Evolutionary conservation across 1,140 invertebrate species (phyloP).

Genomic region (Drosophila ohnishii): DNA sequence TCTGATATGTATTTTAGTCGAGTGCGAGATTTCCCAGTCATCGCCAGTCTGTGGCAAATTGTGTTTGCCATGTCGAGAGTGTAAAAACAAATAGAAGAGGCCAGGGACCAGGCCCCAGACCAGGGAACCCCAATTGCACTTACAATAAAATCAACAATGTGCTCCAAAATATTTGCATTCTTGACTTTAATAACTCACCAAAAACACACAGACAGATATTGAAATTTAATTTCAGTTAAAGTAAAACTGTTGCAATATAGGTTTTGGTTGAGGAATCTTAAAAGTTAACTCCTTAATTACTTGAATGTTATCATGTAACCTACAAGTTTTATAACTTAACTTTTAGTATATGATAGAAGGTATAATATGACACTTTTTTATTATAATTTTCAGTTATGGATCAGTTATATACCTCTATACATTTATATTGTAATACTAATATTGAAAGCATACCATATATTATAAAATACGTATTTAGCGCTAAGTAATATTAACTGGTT

Average conservation of each 20-base stretch:
- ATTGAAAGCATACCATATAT: no score
- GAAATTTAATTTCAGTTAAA: not conserved
- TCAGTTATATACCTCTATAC: no score
- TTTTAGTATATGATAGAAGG: no score
- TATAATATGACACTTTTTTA: no score
- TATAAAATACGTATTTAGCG: no score
- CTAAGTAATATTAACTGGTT: no score
- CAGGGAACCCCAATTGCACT: slow-evolving; percentile 30
- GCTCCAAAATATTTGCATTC: slow-evolving; percentile 15
- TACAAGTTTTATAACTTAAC: no score
- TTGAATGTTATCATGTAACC: not conserved
- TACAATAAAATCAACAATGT: slow-evolving; percentile 44
- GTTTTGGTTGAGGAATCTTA: not conserved
- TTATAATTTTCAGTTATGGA: no score
- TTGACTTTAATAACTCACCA: slow-evolving; percentile 8
- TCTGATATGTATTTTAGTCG: slow-evolving; percentile 45
- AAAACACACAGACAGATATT: not conserved
- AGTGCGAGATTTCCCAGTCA: slow-evolving; percentile 36
- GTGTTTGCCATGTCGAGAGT: slow-evolving; percentile 57
- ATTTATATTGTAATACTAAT: no score
- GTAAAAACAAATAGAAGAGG: slow-evolving; percentile 54
- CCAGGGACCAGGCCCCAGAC: not conserved
- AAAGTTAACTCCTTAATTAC: not conserved
- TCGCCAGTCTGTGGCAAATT: slow-evolving; percentile 44
- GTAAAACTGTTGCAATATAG: not conserved